phyloP scores from a whole-genome alignment of 2,113 vertebrate genomes.

The Dendropsophus ebraccatus region DNA sequence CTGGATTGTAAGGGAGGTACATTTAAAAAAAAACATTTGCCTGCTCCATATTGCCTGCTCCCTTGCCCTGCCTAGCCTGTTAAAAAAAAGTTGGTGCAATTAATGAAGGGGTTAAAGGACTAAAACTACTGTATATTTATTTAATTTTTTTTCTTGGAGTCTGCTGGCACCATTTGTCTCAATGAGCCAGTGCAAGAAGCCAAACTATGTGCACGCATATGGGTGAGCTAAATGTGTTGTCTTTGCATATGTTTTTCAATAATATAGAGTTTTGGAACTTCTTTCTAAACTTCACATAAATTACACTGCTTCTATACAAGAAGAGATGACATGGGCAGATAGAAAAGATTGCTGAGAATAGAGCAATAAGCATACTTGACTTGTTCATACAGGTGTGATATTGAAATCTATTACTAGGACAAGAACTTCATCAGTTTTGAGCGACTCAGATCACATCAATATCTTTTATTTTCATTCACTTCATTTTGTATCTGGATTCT shows the following conservation, averaged over 20 bases:
- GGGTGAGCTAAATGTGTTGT: background rate
- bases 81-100: too few species aligned
- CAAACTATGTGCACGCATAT: background rate
- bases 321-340: background rate
- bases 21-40: too few species aligned
- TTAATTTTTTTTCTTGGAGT: too few species aligned
- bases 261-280: background rate
- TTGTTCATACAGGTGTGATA: background rate
- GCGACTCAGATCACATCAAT: background rate
- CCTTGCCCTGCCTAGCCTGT: too few species aligned
- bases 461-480: slow-evolving; percentile 28
- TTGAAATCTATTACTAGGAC: slow-evolving; percentile 6
- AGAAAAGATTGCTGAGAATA: background rate
- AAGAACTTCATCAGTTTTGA: background rate
- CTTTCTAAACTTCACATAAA: background rate
- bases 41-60: too few species aligned
- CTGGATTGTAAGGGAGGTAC: too few species aligned
- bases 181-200: background rate
- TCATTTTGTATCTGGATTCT: slow-evolving; percentile 6
- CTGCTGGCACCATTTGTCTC: too few species aligned
- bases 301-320: background rate
- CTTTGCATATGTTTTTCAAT: background rate
- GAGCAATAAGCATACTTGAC: background rate
- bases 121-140: too few species aligned
- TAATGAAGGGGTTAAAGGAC: too few species aligned